Evolutionary conservation across 2,113 vertebrate species (phyloP), one percentile per base, ranked within the genome.

Genomic region (Oncorhynchus mykiss): DNA sequence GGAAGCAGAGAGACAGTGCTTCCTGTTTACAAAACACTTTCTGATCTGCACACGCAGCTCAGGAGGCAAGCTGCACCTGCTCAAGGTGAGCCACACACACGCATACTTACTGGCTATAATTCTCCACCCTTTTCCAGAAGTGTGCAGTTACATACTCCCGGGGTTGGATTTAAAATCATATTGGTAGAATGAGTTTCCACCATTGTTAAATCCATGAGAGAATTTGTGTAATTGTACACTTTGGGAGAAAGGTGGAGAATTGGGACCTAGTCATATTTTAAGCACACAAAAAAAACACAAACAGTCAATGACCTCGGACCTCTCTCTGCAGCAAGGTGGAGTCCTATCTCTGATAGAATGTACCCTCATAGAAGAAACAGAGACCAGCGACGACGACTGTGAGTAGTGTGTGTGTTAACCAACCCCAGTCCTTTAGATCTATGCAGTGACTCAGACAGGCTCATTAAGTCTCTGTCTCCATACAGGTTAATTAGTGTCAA

Each of bases 21-120:
- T 99, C 92, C 94, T 99, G 79, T 99, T 99, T 87, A 99, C 98
- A 83, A 99, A 99, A 79, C 98, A 99, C 91, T 98, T 99, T 78
- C 93, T 99, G 67, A 96, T 99, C 85, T 99, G 98, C 90, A 99
- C 98, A 5, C 95, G 98, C 87, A 99, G 98, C 90, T 99, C 98
- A 9, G 98, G 98, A 79, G 98, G 98, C 81, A 99, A 99, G 84
- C 92, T 99, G 39, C 98, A 99, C 90, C 94, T 99, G 64, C 96
- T 99, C 39, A 99, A 99, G 95, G 97, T 97, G 93, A 71, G 74
- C 64, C 71, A 54, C 22, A 25, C 8, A 16, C 16, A 11, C 39
- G 9, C 39, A 45, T 45, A 45, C 1, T 45, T 45, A 45, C 39
- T 45, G 39, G 39, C 39, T 45, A 12, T 45, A 45, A 45, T 45